Percentiles rank a stretch among this genome's conserved stretches.
Conservation (phyloP, 2,113 vertebrate species). For the Chaetorhynchus papuensis region DNA sequence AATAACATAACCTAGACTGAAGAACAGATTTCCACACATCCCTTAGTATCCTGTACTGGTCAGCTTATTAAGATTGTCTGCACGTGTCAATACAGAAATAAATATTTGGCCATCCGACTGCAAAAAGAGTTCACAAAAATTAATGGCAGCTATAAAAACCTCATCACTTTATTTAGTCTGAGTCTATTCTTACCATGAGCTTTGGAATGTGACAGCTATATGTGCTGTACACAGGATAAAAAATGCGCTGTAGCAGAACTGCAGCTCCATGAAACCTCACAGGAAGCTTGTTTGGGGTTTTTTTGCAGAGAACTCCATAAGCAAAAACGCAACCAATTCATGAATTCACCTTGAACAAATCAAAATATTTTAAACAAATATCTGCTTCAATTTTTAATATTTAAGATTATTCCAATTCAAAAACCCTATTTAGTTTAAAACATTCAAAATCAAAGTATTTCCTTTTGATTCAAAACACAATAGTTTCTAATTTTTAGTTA, state of each 20-base stretch:
- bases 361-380: background rate
- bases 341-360: background rate
- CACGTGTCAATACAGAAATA: background rate
- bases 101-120: conserved; percentile 8
- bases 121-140: conserved; percentile 46
- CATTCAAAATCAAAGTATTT: background rate
- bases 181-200: background rate
- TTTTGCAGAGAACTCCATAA: background rate
- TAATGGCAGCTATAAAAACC: conserved; percentile 47
- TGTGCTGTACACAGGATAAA: background rate
- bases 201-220: conserved; percentile 20
- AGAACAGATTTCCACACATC: background rate
- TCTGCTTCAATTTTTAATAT: background rate
- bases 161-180: conserved; percentile 26
- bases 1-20: background rate
- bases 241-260: background rate
- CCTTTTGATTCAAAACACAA: background rate
- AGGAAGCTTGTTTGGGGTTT: background rate
- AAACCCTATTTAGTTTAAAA: background rate
- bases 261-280: background rate
- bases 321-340: background rate
- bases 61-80: conserved; percentile 1
- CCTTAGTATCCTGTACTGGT: background rate
- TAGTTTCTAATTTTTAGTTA: background rate
- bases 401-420: background rate